phyloP scores from a whole-genome alignment of 1,140 invertebrate genomes.

The Lepidurus couesii region DNA sequence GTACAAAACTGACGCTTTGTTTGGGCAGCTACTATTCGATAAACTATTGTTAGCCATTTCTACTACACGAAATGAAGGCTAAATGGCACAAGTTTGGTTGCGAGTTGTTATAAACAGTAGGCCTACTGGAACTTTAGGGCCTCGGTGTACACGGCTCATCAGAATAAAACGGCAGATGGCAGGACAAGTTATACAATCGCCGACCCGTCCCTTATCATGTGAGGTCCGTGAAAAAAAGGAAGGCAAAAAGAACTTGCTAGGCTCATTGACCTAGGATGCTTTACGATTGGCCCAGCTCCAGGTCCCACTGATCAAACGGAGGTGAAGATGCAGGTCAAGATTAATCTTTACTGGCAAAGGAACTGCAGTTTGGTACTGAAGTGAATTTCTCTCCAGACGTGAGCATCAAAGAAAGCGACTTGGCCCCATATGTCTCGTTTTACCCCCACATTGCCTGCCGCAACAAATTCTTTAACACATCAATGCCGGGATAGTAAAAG shows the following conservation, averaged over 20 bases:
- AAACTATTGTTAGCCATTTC: not conserved
- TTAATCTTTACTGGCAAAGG: slow-evolving; percentile 16
- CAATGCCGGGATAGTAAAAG: not conserved
- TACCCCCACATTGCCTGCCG: not conserved
- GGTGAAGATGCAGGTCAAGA: not conserved
- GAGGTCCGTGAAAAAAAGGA: not conserved
- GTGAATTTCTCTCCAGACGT: not conserved
- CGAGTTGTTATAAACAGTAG: too few relatives aligned
- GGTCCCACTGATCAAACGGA: not conserved
- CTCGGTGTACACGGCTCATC: not conserved
- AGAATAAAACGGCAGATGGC: not conserved
- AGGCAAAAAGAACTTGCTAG: not conserved
- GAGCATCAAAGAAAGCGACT: slow-evolving; percentile 6
- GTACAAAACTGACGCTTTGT: too few relatives aligned
- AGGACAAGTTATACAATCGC: not conserved
- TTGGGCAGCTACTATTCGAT: not conserved
- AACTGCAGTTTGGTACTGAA: not conserved
- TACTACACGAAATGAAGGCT: not conserved
- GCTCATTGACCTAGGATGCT: slow-evolving; percentile 2
- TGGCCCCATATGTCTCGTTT: not conserved
- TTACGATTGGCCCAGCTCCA: not conserved
- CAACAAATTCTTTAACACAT: slow-evolving; percentile 15
- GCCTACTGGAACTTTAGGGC: too few relatives aligned
- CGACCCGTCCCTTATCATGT: not conserved
- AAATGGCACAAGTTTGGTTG: not conserved